Base-by-base conservation (phyloP, 2,888 invertebrate genomes). In the Galerucella calmariensis region DNA sequence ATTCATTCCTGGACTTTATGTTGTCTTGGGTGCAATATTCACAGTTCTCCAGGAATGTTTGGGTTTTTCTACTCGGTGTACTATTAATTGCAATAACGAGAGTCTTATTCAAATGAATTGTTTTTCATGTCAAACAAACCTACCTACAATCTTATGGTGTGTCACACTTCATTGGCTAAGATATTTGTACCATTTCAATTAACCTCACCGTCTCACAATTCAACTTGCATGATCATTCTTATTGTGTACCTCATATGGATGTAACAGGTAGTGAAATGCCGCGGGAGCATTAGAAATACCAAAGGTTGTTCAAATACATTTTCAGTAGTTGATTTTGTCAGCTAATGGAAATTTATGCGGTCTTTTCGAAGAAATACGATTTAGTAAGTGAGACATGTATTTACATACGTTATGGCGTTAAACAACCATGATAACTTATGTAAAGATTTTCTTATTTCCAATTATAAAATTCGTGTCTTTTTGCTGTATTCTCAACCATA, bases 171-270 rank as follows among this genome's bases (percentile, higher is more conserved):
- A 62, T 69, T 69, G 69, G 56, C 2, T 56, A 16, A 59, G 59
- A 66, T 66, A 67, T 72, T 59, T 66, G 46, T 72, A 48, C 67
- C 66, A 72, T 41, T 59, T 67, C 67, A 72, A 72, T 72, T 66
- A 59, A 72, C 48, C 58, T 11, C 20, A 20, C 11, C 51, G 12
- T 72, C 66, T 16, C 9, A 59, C 66, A 66, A 72, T 72, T 67
- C 65, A 65, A 53, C 65, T 56, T 8, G 14, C 48, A 46, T 16
- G 20, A 56, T 69, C 24, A 66, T 63, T 46, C 66, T 72, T 58
- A 56, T 71, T 71, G 59, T 51, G 14, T 71, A 44, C 56, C 59
- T 71, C 61, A 16, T 16, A 48, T 48, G 16, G 63, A 44, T 62
- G 61, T 69, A 24, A 44, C 61, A 62, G 51, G 41, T 27, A 27